Base-by-base conservation (phyloP, 2,113 vertebrate species). In the Catharus fuscescens region DNA sequence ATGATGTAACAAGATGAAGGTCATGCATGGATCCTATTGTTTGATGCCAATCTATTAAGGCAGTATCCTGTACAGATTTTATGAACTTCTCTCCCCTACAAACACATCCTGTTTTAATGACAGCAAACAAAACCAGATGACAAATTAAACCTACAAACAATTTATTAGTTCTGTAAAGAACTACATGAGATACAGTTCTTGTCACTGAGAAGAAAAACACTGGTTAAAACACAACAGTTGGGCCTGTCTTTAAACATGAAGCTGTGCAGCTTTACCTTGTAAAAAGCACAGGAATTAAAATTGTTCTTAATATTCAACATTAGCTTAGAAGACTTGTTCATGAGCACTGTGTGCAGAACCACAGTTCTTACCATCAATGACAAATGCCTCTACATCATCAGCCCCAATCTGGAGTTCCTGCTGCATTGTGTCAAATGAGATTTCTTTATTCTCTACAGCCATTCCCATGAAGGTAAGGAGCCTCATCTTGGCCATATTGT, bases 391-490 rank as follows among this genome's bases (percentile, higher is more conserved):
- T 20, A 99, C 99, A 28, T 99, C 99, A 38, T 99, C 99, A 13
- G 98, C 98, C 80, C 98, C 98, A 9, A 99, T 98, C 97, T 99
- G 99, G 92, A 99, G 99, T 92, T 99, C 99, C 96, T 99, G 99
- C 76, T 99, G 98, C 98, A 99, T 99, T 50, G 98, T 99, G 86
- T 99, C 99, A 93, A 99, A 99, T 18, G 98, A 99, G 93, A 99
- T 98, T 96, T 99, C 99, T 96, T 99, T 99, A 95, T 98, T 99
- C 97, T 99, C 99, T 69, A 99, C 99, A 25, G 99, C 99, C 99
- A 99, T 99, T 92, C 99, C 99, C 99, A 99, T 99, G 96, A 99
- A 99, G 29, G 99, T 99, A 76, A 99, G 98, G 66, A 99, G 98
- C 93, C 99, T 98, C 99, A 99, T 99, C 98, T 99, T 99, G 82